Evolutionary conservation across 2,797 vertebrate species (phyloP), one percentile per base, ranked within the genome.

Genomic region (Mastacembelus armatus): DNA sequence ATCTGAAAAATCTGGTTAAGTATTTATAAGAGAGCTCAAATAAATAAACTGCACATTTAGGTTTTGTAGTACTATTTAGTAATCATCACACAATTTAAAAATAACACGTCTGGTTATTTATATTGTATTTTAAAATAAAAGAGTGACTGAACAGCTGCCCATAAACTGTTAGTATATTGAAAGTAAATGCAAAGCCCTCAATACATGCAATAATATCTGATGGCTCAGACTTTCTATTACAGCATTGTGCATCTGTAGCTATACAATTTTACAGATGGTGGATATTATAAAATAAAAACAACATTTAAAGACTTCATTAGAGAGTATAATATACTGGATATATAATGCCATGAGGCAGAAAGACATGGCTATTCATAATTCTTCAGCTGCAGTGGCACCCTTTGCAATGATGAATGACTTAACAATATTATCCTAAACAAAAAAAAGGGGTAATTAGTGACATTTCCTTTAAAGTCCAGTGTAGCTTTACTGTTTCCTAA

Each of bases 371-470:
- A 50, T 70, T 74, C 66, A 61, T 58, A 51, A 64, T 30, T 68
- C 57, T 61, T 62, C 48, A 19, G 72, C 69, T 36, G 42, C 68
- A 66, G 62, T 66, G 74, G 76, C 76, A 56, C 58, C 29, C 26
- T 66, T 57, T 50, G 42, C 60, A 12, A 57, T 90, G 88, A 90
- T 90, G 60, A 81, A 91, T 78, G 81, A 80, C 83, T 83, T 70
- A 68, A 85, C 77, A 84, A 84, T 88, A 89, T 91, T 88, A 83
- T 82, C 78, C 84, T 61, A 85, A 81, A 88, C 85, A 89, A 80
- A 87, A 84, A n/a, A n/a, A 77, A 16, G 26, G 64, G 65, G 70
- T 85, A 92, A 90, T 91, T 88, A 85, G 85, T 83, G 79, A 68
- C 62, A 48, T 82, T 90, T 88, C 80, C 81, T 87, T 80, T 82